Base-by-base conservation (phyloP, 1,140 invertebrate species). In the Bathynomus jamesi region DNA sequence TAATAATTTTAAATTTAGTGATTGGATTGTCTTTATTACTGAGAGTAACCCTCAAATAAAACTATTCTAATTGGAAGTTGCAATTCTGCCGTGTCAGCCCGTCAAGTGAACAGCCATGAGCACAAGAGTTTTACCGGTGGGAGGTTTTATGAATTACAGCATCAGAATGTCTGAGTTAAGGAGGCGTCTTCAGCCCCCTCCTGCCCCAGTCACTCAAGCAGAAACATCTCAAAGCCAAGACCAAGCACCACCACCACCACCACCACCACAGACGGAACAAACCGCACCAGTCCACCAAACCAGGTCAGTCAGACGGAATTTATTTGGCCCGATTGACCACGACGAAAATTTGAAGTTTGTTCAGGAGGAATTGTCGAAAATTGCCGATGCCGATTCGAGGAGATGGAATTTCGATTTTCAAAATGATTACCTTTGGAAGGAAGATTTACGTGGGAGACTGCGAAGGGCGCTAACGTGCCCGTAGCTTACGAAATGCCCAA, bases 281-380 rank as follows among this genome's bases (percentile, higher is more conserved):
- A 53, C 13, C 21, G 11, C 40, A 11, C 5, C 40, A 53, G 11
- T 21, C 13, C 11, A 3, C 40, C 5, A 11, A 3, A 53, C 40
- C 13, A 53, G 40, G 21, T 53, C 40, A 11, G 40, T 21, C 40
- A 53, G 83, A 10, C 80, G 83, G 71, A 82, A 84, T 74, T 78
- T 86, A n/a, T 86, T 86, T 73, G 85, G 84, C 0, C 85, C 85
- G 3, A 84, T 85, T 3, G 84, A 86, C 76, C 84, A 84, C 73
- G 83, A 82, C 10, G 84, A 84, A 4, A 82, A 82, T 5, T 78
- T 80, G 0, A 81, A 80, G 0, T 79, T 85, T 27, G 82, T 83
- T 1, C 82, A 85, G 32, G 76, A 80, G 0, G 83, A 85, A 71
- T 71, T 85, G 10, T 76, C 76, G 21, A 81, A 81, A 17, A 83